These are phyloP conservation scores for Leiothrix lutea DNA, from an alignment of 2,113 vertebrate genomes.

Conservation along the genomic window DNA sequence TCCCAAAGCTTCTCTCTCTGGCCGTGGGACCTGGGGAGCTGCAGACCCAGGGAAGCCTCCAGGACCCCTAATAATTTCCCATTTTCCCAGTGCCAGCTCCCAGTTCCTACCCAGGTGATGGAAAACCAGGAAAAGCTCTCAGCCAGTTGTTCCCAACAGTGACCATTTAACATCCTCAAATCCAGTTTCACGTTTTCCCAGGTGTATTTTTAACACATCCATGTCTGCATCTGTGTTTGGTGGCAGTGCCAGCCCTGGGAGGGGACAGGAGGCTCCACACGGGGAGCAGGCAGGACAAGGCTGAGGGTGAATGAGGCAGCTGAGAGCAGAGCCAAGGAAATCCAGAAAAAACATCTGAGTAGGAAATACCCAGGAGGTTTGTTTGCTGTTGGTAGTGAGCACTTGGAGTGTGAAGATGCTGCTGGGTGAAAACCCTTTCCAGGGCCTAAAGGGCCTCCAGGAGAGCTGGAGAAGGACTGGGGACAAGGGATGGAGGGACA, in stretches of 20 bases:
- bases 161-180: not conserved
- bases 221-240: accelerated
- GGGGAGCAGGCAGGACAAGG: not conserved
- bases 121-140: not conserved
- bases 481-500: not conserved
- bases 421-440: not conserved
- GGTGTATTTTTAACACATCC: not conserved
- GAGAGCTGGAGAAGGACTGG: not conserved
- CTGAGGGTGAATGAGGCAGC: not conserved
- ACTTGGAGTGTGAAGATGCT: not conserved
- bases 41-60: not conserved
- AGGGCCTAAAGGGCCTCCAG: not conserved
- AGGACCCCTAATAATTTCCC: not conserved
- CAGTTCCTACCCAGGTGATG: not conserved
- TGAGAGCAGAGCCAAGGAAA: not conserved
- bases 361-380: not conserved
- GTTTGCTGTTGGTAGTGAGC: not conserved
- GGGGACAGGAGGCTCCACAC: not conserved
- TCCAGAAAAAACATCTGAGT: not conserved
- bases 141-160: not conserved
- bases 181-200: slow-evolving; percentile 6
- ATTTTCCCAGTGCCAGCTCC: not conserved
- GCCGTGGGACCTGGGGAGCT: not conserved
- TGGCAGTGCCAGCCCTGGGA: not conserved
- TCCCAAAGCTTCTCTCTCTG: not conserved